A percentile compares a stretch with the other conserved stretches of the same genome.
phyloP scores from a whole-genome alignment of 2,888 invertebrate genomes.

The Thumatha senex region DNA sequence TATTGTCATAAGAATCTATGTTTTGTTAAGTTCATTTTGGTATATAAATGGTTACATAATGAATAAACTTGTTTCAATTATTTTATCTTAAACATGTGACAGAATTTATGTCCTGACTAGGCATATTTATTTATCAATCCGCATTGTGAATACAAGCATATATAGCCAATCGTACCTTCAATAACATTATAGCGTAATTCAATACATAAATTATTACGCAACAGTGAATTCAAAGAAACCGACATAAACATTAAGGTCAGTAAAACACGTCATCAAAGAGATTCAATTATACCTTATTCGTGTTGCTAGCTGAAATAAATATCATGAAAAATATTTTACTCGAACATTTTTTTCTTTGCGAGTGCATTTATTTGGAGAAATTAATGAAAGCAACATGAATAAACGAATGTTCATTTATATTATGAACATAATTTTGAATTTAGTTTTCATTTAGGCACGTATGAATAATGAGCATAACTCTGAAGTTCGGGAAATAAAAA shows the following conservation, averaged over 20 bases:
- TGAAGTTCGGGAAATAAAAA: neutral
- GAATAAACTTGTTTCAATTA: no score
- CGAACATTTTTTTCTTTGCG: neutral
- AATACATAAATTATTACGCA: neutral
- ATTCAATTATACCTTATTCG: neutral
- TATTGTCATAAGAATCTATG: no score
- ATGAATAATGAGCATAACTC: neutral
- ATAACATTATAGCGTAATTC: no score
- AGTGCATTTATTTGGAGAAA: neutral
- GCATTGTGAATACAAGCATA: no score
- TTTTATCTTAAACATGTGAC: no score
- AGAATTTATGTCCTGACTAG: no score
- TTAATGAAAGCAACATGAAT: slow-evolving; percentile 1
- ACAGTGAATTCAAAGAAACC: neutral
- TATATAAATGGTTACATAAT: no score
- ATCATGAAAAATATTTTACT: slow-evolving; percentile 1
- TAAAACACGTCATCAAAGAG: slow-evolving; percentile 2
- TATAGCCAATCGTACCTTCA: no score
- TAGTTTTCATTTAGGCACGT: neutral
- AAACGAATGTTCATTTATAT: neutral
- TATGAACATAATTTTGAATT: neutral
- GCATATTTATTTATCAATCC: no score
- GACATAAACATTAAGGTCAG: neutral
- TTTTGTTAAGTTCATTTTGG: no score
- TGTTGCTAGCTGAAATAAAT: slow-evolving; percentile 3